A percentile compares a stretch with the other conserved stretches of the same genome.
Evolutionary conservation across 2,113 vertebrate species (phyloP).

Genomic region (Meleagris gallopavo): DNA sequence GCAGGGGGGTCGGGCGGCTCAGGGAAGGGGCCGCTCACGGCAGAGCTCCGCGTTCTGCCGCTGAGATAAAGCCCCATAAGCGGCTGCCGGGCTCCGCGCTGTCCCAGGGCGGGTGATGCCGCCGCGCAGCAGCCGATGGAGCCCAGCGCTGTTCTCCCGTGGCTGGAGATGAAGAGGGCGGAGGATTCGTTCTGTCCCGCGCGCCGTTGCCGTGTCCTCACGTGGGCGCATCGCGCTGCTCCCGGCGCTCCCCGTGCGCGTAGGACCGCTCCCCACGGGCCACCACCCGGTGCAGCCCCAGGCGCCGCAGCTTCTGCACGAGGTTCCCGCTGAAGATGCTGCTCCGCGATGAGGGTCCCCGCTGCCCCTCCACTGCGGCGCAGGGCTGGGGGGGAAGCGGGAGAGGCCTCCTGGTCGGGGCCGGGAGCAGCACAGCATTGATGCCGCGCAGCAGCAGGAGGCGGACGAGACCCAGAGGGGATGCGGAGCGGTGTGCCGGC

Average conservation of each 20-base stretch:
- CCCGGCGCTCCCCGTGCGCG: not conserved
- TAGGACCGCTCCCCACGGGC: constrained; percentile 70
- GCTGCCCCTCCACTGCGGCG: not conserved
- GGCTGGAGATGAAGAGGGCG: not conserved
- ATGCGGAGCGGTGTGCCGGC: not conserved
- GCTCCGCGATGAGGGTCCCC: not conserved
- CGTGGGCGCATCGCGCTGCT: fast-evolving
- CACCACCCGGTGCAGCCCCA: constrained; percentile 84
- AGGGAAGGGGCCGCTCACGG: no score
- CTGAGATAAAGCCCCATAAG: not conserved
- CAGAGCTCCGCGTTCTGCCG: not conserved
- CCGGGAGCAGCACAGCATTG: constrained; percentile 23
- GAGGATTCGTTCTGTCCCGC: not conserved
- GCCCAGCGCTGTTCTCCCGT: fast-evolving
- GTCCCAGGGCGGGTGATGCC: no score
- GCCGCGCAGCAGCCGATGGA: no score
- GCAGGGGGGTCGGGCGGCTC: no score
- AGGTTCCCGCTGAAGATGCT: constrained; percentile 84
- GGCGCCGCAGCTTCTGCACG: constrained; percentile 81
- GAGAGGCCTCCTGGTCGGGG: not conserved
- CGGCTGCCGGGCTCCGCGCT: no score
- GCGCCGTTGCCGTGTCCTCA: fast-evolving
- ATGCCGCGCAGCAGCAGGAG: constrained; percentile 78
- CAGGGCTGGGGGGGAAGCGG: not conserved
- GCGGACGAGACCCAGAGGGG: constrained; percentile 69